Evolutionary conservation across 2,113 vertebrate species (phyloP).

Genomic region (Grantiella picta): DNA sequence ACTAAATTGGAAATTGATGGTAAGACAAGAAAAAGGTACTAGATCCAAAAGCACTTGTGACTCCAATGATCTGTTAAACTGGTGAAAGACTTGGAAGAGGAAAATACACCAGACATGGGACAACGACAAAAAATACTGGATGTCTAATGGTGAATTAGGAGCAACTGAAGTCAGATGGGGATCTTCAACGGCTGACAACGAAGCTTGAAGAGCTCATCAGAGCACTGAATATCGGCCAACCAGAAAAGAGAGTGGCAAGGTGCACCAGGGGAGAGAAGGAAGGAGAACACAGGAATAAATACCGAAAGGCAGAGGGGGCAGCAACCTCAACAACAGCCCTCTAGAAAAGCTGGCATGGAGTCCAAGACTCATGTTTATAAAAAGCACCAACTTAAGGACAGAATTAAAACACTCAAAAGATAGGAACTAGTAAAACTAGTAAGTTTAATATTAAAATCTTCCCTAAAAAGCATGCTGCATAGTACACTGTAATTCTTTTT

Average conservation of each 20-base stretch:
- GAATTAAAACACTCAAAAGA: background rate
- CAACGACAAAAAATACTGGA: background rate
- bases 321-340: background rate
- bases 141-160: background rate
- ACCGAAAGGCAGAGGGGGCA: background rate
- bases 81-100: background rate
- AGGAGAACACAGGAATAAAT: background rate
- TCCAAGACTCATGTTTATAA: background rate
- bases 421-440: background rate
- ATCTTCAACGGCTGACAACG: background rate
- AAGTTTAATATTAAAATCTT: background rate
- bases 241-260: background rate
- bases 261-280: background rate
- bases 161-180: background rate
- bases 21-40: background rate
- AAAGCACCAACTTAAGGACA: background rate
- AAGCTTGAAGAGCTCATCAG: background rate
- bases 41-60: background rate
- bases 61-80: background rate
- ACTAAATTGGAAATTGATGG: background rate
- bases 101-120: background rate
- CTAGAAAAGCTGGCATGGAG: background rate
- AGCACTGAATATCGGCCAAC: background rate
- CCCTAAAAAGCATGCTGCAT: background rate
- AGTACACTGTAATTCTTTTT: background rate